Evolutionary conservation across 2,797 vertebrate genomes (phyloP), one percentile per base, ranked within the genome.

Genomic region (Okamejei kenojei): DNA sequence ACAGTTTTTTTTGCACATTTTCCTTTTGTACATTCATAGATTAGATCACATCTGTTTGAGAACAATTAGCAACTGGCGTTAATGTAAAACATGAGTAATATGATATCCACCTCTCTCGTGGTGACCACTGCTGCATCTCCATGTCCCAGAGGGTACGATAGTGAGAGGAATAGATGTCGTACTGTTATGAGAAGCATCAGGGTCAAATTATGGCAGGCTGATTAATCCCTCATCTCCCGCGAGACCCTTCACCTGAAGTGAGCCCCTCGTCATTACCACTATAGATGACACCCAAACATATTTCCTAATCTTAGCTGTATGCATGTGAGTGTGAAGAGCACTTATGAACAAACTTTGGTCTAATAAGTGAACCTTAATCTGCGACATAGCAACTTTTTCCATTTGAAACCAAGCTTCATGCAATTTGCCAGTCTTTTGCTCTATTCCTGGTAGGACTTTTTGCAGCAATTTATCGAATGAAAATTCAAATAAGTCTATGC

Each of bases 21-120:
- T 88, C 84, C 63, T 88, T 88, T 88, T 88, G 84, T 92, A 76
- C 73, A 92, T 92, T 92, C 90, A 74, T 74, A 92, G 90, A 68
- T 88, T 68, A 74, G 90, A 92, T 92, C 73, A 92, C 68, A 92
- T 76, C 90, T 76, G 68, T 92, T 92, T 76, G 73, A 35, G 68
- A 76, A 92, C 71, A 92, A 92, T 92, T 92, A 76, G 26, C 90
- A 3, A 65, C 84, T 65, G 61, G 84, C 84, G 35, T 88, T 68
- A 88, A 88, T 68, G 26, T 73, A 76, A 74, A 92, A 76, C 84
- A 91, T 74, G 71, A 91, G 71, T 91, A 92, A 92, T 92, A 76
- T 92, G 73, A 92, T 73, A 92, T 88, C n/a, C 15, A 21, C 61
- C 17, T 88, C 84, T 88, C 68, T 88, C n/a, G 58, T 65, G n/a